Percentiles rank a stretch among this genome's conserved stretches.
Conservation (phyloP, 2,797 vertebrate genomes). For the Lacerta agilis region DNA sequence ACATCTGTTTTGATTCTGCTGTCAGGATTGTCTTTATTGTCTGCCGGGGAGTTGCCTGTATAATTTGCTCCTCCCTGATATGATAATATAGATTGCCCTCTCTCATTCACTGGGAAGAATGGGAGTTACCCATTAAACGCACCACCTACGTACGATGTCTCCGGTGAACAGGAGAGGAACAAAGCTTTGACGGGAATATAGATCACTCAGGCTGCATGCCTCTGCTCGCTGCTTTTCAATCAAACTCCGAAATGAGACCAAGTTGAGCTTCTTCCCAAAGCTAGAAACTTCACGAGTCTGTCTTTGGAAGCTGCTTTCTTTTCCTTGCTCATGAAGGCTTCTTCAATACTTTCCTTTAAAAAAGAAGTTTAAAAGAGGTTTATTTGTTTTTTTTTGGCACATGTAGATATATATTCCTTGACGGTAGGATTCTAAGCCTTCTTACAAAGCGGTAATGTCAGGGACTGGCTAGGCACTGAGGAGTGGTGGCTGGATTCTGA, state of each 20-base stretch:
- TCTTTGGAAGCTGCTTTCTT: constrained; percentile 21
- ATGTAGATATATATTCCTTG: background rate
- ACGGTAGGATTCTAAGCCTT: background rate
- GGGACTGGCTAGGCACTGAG: too few relatives aligned
- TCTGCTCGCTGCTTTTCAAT: constrained; percentile 55
- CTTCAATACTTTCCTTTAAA: background rate
- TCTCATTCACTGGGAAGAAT: constrained; percentile 77
- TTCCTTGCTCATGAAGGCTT: background rate
- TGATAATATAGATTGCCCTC: constrained; percentile 77
- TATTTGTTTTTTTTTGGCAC: background rate
- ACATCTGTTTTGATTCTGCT: constrained; percentile 76
- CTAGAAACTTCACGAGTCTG: constrained; percentile 44
- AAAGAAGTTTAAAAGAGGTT: background rate
- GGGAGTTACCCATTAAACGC: constrained; percentile 71
- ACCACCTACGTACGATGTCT: constrained; percentile 76
- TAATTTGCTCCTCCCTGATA: constrained; percentile 76
- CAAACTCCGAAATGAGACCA: constrained; percentile 62
- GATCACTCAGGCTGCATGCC: constrained; percentile 71
- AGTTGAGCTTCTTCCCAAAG: constrained; percentile 55
- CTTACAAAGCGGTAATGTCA: too few relatives aligned
- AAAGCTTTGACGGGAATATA: constrained; percentile 69
- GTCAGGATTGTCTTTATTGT: constrained; percentile 78
- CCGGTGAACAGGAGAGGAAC: constrained; percentile 72
- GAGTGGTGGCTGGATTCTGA: too few relatives aligned
- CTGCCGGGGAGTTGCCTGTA: constrained; percentile 67